These are phyloP conservation scores for Zapus hudsonius DNA, from an alignment of 2,113 vertebrate genomes.

Conservation along the genomic window DNA sequence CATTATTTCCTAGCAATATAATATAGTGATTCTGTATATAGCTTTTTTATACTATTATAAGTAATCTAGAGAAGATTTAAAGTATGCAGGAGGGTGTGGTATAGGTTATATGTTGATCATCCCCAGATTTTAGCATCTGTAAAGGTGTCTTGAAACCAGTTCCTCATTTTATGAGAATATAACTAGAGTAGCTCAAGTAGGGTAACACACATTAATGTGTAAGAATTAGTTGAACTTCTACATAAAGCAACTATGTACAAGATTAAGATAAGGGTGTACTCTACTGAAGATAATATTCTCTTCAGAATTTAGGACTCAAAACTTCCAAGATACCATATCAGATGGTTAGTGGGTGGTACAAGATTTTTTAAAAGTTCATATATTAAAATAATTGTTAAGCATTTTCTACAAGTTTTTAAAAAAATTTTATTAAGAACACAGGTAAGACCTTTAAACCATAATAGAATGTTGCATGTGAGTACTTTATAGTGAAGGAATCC, in stretches of 20 bases:
- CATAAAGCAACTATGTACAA: background rate
- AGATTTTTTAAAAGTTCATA: constrained; percentile 65
- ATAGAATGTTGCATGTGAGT: constrained; percentile 88
- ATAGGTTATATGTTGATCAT: background rate
- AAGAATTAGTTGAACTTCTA: background rate
- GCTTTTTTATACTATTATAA: background rate
- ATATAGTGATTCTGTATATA: background rate
- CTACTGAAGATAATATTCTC: constrained; percentile 40
- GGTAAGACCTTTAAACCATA: constrained; percentile 85
- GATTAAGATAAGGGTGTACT: background rate
- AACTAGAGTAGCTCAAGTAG: background rate
- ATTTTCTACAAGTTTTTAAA: constrained; percentile 84
- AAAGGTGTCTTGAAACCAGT: background rate
- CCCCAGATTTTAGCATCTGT: background rate
- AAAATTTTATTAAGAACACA: constrained; percentile 82
- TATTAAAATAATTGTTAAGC: constrained; percentile 71
- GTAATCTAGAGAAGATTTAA: background rate
- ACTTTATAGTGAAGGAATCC: constrained; percentile 79
- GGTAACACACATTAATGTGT: background rate
- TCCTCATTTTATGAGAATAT: background rate
- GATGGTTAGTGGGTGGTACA: constrained; percentile 32
- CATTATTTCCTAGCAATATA: background rate
- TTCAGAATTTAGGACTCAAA: constrained; percentile 38
- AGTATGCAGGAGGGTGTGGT: background rate
- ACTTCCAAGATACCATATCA: constrained; percentile 33